Conservation (phyloP, 2,888 invertebrate species). For the Drosophila acutilabella region DNA sequence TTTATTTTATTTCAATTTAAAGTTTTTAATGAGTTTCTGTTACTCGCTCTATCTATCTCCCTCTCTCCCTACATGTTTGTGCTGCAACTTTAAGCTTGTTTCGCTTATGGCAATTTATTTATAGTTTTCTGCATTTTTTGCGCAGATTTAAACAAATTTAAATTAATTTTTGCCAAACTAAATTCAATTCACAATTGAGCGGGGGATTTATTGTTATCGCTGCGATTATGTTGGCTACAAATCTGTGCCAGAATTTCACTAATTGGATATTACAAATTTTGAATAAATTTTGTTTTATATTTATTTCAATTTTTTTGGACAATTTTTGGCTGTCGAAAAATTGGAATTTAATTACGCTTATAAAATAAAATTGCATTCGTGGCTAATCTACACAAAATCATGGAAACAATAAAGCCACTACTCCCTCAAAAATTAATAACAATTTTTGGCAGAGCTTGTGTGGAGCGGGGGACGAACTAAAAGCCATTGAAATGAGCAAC, state of each 20-base stretch:
- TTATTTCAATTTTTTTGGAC: too few relatives aligned
- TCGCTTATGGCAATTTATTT: conserved; percentile 51
- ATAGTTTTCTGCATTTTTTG: conserved; percentile 40
- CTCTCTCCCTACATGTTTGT: conserved; percentile 4
- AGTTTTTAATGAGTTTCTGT: conserved; percentile 81
- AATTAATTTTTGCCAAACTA: conserved; percentile 51
- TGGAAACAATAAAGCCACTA: conserved; percentile 11
- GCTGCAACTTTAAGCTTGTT: conserved; percentile 40
- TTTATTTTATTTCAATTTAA: conserved; percentile 82
- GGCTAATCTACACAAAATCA: conserved; percentile 33
- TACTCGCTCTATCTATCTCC: conserved; percentile 13
- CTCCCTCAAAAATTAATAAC: conserved; percentile 37
- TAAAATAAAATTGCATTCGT: conserved; percentile 22
- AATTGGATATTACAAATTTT: conserved; percentile 57
- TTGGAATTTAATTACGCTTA: conserved; percentile 43
- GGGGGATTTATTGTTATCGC: conserved; percentile 38
- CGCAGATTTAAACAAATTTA: conserved; percentile 58
- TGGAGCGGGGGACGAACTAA: not conserved
- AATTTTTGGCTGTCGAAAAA: conserved; percentile 22
- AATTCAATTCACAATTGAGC: conserved; percentile 59
- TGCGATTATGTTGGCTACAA: conserved; percentile 32
- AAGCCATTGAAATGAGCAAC: conserved; percentile 31
- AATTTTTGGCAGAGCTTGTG: conserved; percentile 28
- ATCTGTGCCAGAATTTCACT: conserved; percentile 28
- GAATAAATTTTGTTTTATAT: conserved; percentile 6